Evolutionary conservation across 2,888 invertebrate genomes (phyloP).

Genomic region (Andricus quercusramuli): DNA sequence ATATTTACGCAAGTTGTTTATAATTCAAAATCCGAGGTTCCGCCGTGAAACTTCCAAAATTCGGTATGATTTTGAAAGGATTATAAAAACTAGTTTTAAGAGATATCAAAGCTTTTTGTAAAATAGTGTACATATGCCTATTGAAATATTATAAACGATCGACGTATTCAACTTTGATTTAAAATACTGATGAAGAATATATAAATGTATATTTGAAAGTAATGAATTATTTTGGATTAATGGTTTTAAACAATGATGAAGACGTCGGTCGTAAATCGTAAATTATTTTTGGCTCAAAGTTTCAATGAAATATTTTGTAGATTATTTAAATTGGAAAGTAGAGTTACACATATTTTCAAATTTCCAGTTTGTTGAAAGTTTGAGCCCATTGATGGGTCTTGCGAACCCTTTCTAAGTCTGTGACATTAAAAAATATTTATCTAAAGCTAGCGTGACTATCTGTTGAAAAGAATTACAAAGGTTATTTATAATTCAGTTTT

Average conservation of each 20-base stretch:
- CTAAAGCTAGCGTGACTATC: constrained; percentile 26
- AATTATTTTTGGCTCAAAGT: constrained; percentile 29
- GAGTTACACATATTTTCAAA: not conserved
- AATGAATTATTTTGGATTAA: not conserved
- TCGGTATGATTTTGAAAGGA: not conserved
- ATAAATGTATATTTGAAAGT: not conserved
- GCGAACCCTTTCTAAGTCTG: constrained; percentile 10
- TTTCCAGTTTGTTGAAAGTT: not conserved
- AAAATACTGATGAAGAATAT: not conserved
- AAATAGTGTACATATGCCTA: constrained; percentile 20
- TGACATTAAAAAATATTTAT: constrained; percentile 34
- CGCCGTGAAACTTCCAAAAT: not conserved
- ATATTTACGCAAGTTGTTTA: not conserved
- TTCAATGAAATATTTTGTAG: constrained; percentile 8
- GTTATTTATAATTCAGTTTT: constrained; percentile 3
- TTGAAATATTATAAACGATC: constrained; percentile 7
- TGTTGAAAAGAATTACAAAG: not conserved
- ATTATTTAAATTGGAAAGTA: not conserved
- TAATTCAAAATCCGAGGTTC: not conserved
- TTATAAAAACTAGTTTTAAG: constrained; percentile 2
- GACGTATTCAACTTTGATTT: constrained; percentile 10
- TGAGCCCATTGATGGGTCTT: not conserved
- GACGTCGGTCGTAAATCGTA: constrained; percentile 8
- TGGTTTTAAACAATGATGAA: constrained; percentile 11
- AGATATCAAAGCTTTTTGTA: constrained; percentile 3